Percentiles rank a stretch among this genome's conserved stretches.
These are phyloP conservation scores for Drosophila lacertosa DNA, from an alignment of 1,140 invertebrate species.

Conservation along the genomic window DNA sequence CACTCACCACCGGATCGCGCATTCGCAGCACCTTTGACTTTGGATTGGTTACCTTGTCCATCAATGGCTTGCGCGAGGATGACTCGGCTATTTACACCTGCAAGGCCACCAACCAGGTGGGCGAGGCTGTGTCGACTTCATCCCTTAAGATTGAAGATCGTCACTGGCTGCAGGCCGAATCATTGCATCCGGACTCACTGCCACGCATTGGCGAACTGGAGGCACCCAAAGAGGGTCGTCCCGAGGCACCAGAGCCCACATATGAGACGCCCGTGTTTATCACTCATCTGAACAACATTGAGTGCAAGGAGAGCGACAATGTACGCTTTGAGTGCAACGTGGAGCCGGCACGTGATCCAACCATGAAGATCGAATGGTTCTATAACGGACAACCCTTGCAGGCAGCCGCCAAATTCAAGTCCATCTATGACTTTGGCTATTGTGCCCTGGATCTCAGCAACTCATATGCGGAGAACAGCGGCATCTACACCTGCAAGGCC, in stretches of 20 bases:
- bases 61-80: conserved; percentile 92
- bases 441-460: conserved; percentile 92
- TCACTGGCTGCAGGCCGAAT: conserved; percentile 94
- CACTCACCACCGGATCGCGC: conserved; percentile 92
- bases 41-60: conserved; percentile 95
- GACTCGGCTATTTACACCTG: conserved; percentile 98
- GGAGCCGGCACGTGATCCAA: conserved; percentile 97
- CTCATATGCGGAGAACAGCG: conserved; percentile 94
- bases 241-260: conserved; percentile 89
- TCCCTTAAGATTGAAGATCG: conserved; percentile 95
- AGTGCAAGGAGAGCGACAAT: conserved; percentile 94
- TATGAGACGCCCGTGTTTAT: conserved; percentile 95
- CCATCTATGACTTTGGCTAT: conserved; percentile 95
- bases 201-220: conserved; percentile 94
- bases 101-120: conserved; percentile 94
- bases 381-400: conserved; percentile 93
- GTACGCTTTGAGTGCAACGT: conserved; percentile 98
- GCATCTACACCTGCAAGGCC: conserved; percentile 95
- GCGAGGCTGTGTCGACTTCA: conserved; percentile 96
- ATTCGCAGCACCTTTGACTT: conserved; percentile 96
- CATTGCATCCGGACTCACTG: conserved; percentile 95
- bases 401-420: conserved; percentile 91
- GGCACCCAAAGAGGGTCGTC: conserved; percentile 87
- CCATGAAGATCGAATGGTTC: conserved; percentile 96
- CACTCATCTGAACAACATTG: conserved; percentile 94